A percentile compares a stretch with the other conserved stretches of the same genome.
Evolutionary conservation across 2,113 vertebrate species (phyloP).

Genomic region (Seriola aureovittata): DNA sequence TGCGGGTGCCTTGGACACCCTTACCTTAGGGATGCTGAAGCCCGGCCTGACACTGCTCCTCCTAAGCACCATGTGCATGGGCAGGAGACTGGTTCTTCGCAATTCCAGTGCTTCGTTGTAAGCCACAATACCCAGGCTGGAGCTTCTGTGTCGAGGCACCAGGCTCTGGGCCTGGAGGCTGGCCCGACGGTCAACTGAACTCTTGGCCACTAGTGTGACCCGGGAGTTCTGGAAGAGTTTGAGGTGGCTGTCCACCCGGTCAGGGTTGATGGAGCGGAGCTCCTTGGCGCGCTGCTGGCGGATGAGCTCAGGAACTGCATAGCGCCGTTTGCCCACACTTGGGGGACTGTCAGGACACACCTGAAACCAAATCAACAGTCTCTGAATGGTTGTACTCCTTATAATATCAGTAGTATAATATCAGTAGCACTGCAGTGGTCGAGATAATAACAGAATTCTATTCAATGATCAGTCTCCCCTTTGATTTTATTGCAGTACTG

Average conservation of each 20-base stretch:
- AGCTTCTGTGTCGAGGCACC: constrained; percentile 51
- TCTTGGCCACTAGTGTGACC: constrained; percentile 79
- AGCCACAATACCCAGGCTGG: constrained; percentile 49
- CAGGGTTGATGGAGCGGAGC: constrained; percentile 76
- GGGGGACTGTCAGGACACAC: constrained; percentile 92
- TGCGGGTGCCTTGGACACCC: constrained; percentile 90
- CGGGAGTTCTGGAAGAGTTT: constrained; percentile 86
- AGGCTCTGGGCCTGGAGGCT: constrained; percentile 82
- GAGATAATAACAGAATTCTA: not conserved
- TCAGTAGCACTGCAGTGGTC: not conserved
- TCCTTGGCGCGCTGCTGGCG: constrained; percentile 81
- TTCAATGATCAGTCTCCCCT: constrained; percentile 5
- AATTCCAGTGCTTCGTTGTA: constrained; percentile 52
- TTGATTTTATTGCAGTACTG: constrained; percentile 38
- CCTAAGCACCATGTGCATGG: constrained; percentile 85
- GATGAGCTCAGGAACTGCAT: constrained; percentile 92
- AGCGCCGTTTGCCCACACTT: constrained; percentile 88
- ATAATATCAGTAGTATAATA: constrained; percentile 4
- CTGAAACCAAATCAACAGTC: constrained; percentile 56
- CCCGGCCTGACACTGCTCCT: constrained; percentile 93
- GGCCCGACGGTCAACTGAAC: constrained; percentile 79
- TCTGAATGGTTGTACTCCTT: not conserved
- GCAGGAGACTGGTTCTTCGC: constrained; percentile 89
- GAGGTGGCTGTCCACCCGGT: constrained; percentile 75
- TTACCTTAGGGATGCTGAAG: constrained; percentile 90